phyloP scores from a whole-genome alignment of 2,888 invertebrate species.

The Panopea generosa region DNA sequence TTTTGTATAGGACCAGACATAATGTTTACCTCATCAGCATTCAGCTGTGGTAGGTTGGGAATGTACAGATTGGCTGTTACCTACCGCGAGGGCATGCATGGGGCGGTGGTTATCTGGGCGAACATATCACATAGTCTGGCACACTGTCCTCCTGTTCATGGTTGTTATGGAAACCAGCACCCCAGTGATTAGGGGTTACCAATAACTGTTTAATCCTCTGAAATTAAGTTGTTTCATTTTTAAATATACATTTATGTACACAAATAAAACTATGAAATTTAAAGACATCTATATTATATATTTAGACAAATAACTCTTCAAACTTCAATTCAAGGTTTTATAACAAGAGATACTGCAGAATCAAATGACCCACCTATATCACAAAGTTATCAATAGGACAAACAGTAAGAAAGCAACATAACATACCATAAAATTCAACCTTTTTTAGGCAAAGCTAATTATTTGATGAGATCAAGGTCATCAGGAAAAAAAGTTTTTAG shows the following conservation, averaged over 20 bases:
- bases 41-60: slow-evolving; percentile 72
- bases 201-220: slow-evolving; percentile 72
- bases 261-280: neutral
- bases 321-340: too few species aligned
- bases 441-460: too few species aligned
- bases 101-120: slow-evolving; percentile 75
- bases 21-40: slow-evolving; percentile 66
- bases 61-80: slow-evolving; percentile 79
- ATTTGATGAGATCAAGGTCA: too few species aligned
- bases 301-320: neutral
- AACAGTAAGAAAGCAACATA: too few species aligned
- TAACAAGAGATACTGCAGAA: too few species aligned
- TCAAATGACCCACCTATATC: too few species aligned
- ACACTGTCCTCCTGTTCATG: slow-evolving; percentile 69
- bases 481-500: too few species aligned
- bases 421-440: too few species aligned
- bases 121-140: slow-evolving; percentile 79
- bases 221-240: slow-evolving; percentile 6
- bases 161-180: slow-evolving; percentile 67
- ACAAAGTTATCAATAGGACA: too few species aligned
- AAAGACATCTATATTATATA: neutral
- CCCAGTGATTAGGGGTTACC: slow-evolving; percentile 74
- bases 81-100: slow-evolving; percentile 75
- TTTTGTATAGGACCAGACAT: too few species aligned
- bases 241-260: neutral